These are phyloP conservation scores for Marmota flaviventris DNA, from an alignment of 2,113 vertebrate species.

Conservation along the genomic window DNA sequence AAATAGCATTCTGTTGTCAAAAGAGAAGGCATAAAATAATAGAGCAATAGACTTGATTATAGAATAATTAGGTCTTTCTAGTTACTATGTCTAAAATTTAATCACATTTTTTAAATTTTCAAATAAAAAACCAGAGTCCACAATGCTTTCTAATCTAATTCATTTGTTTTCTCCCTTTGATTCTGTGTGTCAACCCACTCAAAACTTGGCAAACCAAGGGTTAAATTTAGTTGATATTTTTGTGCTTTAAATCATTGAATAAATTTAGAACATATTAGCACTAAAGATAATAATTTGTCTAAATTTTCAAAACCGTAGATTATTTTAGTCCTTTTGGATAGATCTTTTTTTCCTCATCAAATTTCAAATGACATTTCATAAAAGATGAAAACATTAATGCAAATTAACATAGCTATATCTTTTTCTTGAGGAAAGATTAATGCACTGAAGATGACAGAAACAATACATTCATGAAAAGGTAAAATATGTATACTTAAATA, in stretches of 20 bases:
- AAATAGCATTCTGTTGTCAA: background rate
- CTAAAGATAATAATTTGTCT: background rate
- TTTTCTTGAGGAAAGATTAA: background rate
- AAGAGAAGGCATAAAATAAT: background rate
- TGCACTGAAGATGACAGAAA: background rate
- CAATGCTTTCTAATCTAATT: background rate
- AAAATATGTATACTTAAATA: background rate
- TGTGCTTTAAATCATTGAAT: background rate
- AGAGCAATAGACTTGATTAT: background rate
- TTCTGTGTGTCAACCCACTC: background rate
- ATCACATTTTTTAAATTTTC: background rate
- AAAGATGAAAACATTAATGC: background rate
- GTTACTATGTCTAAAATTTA: background rate
- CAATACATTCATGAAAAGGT: background rate
- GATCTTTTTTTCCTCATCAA: background rate
- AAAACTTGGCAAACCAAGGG: background rate
- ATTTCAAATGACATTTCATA: background rate
- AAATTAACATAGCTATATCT: background rate
- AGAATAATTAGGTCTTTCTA: background rate
- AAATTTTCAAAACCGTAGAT: slow-evolving; percentile 52
- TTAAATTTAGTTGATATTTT: background rate
- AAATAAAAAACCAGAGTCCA: background rate
- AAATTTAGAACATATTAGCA: background rate
- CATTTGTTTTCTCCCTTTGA: background rate
- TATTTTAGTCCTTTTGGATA: background rate